Percentiles rank a stretch among this genome's conserved stretches.
Conservation (phyloP, 2,888 invertebrate species). For the Cosmia pyralina region DNA sequence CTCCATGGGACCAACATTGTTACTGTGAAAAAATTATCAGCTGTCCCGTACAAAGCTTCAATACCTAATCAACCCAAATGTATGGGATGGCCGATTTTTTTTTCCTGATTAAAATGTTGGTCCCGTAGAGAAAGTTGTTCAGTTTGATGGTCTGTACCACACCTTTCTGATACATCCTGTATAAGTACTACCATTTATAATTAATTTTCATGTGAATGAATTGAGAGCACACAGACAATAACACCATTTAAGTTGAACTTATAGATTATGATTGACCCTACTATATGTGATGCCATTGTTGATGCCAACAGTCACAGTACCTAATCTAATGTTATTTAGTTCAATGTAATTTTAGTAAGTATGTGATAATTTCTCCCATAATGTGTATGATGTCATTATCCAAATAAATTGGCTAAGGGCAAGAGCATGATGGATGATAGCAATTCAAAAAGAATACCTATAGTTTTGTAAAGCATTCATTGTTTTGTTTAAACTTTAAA, state of each 20-base stretch:
- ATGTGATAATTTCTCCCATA: too few relatives aligned
- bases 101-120: too few relatives aligned
- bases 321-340: neutral
- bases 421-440: too few relatives aligned
- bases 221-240: neutral
- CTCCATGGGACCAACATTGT: too few relatives aligned
- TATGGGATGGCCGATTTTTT: too few relatives aligned
- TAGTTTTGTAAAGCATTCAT: neutral
- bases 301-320: neutral
- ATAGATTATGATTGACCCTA: neutral
- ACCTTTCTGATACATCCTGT: too few relatives aligned
- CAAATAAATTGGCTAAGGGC: too few relatives aligned
- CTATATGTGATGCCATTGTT: neutral
- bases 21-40: too few relatives aligned
- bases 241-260: conserved; percentile 1
- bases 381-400: neutral
- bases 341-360: neutral
- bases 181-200: neutral
- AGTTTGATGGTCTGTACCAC: too few relatives aligned
- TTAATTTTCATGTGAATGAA: neutral
- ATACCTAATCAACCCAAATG: too few relatives aligned
- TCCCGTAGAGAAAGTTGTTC: too few relatives aligned
- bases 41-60: too few relatives aligned
- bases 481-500: neutral
- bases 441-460: neutral